Conservation (phyloP, 2,888 invertebrate genomes). For the Zygaena filipendulae region DNA sequence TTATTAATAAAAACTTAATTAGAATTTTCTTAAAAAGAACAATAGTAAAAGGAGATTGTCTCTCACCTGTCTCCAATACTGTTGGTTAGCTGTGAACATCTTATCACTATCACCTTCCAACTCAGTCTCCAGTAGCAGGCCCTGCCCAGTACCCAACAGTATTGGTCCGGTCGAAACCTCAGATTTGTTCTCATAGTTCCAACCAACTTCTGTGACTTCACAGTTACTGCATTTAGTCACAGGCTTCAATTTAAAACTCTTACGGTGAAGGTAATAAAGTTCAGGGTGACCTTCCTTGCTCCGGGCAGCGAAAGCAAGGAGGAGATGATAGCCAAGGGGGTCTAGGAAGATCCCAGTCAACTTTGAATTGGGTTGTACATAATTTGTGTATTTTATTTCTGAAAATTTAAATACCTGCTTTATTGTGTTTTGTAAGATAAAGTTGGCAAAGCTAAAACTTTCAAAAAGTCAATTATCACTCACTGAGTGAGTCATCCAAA, state of each 20-base stretch:
- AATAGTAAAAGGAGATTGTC: no score
- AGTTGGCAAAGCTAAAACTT: no score
- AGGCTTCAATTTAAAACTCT: conserved; percentile 77
- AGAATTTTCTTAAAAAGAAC: no score
- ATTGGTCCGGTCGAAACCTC: conserved; percentile 83
- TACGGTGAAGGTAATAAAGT: conserved; percentile 82
- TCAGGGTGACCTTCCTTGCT: conserved; percentile 73
- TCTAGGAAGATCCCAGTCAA: conserved; percentile 82
- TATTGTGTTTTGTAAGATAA: no score
- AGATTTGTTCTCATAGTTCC: conserved; percentile 81
- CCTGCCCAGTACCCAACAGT: conserved; percentile 89
- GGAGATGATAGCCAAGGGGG: conserved; percentile 86
- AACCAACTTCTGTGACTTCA: conserved; percentile 91
- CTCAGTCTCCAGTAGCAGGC: conserved; percentile 91
- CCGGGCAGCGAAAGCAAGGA: conserved; percentile 78
- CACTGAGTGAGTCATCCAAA: no score
- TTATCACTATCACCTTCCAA: conserved; percentile 84
- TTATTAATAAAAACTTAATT: no score
- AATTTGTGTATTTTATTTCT: conserved; percentile 81
- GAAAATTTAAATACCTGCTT: no score
- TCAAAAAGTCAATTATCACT: no score
- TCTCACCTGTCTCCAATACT: conserved; percentile 92
- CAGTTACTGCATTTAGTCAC: conserved; percentile 75
- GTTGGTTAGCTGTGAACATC: conserved; percentile 80
- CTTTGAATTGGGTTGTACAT: conserved; percentile 66